These are phyloP conservation scores for Microcebus lehilahytsara DNA, from an alignment of 2,113 vertebrate species.

Conservation along the genomic window DNA sequence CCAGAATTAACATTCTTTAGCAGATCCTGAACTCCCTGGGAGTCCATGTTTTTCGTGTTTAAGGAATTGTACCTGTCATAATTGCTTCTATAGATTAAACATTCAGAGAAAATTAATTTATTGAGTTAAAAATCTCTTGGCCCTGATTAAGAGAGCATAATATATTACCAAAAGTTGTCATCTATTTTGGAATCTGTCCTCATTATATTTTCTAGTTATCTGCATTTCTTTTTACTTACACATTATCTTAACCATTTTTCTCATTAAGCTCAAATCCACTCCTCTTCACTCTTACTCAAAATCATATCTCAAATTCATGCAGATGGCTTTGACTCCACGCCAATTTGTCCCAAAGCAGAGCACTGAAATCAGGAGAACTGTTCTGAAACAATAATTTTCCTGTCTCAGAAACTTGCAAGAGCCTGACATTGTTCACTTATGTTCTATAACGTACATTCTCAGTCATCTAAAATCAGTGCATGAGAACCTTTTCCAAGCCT, in stretches of 20 bases:
- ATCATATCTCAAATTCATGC: neutral
- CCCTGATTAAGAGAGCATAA: neutral
- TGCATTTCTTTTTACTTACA: neutral
- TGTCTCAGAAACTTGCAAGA: neutral
- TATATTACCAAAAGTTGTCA: neutral
- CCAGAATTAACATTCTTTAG: neutral
- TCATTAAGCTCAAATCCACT: neutral
- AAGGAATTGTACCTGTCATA: neutral
- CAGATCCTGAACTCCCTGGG: neutral
- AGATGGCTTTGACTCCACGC: neutral
- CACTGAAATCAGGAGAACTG: fast-evolving
- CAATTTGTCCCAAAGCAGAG: neutral
- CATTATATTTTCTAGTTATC: neutral
- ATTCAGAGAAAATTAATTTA: neutral
- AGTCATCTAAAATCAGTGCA: neutral
- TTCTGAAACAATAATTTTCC: neutral
- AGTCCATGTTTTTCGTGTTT: neutral
- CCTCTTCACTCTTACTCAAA: neutral
- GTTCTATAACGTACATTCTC: neutral
- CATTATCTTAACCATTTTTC: neutral
- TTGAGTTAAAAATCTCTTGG: neutral
- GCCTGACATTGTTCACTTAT: fast-evolving
- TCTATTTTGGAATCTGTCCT: neutral
- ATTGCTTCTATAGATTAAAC: neutral
- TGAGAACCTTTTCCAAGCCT: neutral